A percentile compares a stretch with the other conserved stretches of the same genome.
Evolutionary conservation across 1,140 invertebrate species (phyloP).

Genomic region (Laodelphax striatellus): DNA sequence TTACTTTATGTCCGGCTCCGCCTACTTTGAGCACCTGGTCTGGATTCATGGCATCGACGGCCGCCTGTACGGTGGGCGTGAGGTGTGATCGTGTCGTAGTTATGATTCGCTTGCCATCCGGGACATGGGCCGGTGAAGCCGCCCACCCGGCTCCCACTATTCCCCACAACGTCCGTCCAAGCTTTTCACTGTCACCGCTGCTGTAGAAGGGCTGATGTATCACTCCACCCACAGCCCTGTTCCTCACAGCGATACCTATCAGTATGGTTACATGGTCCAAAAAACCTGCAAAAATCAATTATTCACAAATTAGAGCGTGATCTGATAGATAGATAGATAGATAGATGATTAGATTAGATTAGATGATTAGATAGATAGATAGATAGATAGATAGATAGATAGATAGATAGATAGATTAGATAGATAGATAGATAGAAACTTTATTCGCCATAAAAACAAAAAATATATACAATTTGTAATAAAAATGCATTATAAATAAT

Average conservation of each 20-base stretch:
- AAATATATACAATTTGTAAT: no score
- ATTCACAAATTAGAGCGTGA: no score
- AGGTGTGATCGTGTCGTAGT: constrained; percentile 92
- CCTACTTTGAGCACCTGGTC: constrained; percentile 81
- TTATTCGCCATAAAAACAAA: no score
- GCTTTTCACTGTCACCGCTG: constrained; percentile 32
- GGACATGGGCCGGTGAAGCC: constrained; percentile 55
- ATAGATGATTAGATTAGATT: no score
- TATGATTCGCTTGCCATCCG: constrained; percentile 60
- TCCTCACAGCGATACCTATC: constrained; percentile 87
- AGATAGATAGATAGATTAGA: no score
- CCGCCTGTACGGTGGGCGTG: constrained; percentile 64
- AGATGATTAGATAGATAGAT: no score
- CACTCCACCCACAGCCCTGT: constrained; percentile 80
- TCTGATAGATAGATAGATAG: no score
- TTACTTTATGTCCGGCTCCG: constrained; percentile 92
- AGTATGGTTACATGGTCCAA: constrained; percentile 96
- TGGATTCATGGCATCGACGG: constrained; percentile 73
- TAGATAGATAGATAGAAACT: no score
- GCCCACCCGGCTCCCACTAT: constrained; percentile 73
- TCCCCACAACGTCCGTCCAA: constrained; percentile 93
- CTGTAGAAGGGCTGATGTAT: constrained; percentile 96
- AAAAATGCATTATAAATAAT: no score
- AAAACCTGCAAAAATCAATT: constrained; percentile 66
- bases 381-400: no score